A percentile compares a stretch with the other conserved stretches of the same genome.
Conservation (phyloP, 2,797 vertebrate genomes). For the Myoxocephalus aenaeus region DNA sequence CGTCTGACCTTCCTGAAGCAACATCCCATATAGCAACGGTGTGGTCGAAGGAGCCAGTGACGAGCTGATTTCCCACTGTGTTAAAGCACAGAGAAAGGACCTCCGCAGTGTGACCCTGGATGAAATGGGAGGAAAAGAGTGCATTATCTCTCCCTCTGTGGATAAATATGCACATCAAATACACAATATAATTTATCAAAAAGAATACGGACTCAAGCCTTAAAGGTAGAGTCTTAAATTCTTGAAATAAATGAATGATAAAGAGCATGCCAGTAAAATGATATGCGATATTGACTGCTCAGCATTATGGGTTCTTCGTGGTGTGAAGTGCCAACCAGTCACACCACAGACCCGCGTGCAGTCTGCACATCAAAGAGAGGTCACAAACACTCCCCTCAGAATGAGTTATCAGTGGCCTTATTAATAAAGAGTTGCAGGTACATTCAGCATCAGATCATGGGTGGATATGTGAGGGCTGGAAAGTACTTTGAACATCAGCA, state of each 20-base stretch:
- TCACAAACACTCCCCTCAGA: constrained; percentile 6
- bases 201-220: constrained; percentile 1
- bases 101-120: constrained; percentile 93
- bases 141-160: background rate
- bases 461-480: constrained; percentile 1
- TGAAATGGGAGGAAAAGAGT: constrained; percentile 31
- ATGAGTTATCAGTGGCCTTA: constrained; percentile 12
- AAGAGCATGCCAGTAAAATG: background rate
- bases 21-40: constrained; percentile 92
- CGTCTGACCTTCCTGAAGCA: constrained; percentile 88
- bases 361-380: constrained; percentile 49
- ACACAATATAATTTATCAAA: background rate
- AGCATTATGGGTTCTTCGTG: constrained; percentile 34
- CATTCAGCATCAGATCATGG: constrained; percentile 15
- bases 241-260: constrained; percentile 15
- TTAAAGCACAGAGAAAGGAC: constrained; percentile 93
- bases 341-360: constrained; percentile 43
- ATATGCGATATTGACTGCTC: constrained; percentile 11
- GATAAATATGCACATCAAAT: constrained; percentile 22
- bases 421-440: constrained; percentile 31
- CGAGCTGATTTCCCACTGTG: constrained; percentile 88
- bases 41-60: constrained; percentile 96
- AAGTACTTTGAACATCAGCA: constrained; percentile 1
- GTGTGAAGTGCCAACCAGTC: constrained; percentile 33
- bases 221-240: constrained; percentile 2